phyloP scores from a whole-genome alignment of 2,113 vertebrate genomes.

The Conger conger region DNA sequence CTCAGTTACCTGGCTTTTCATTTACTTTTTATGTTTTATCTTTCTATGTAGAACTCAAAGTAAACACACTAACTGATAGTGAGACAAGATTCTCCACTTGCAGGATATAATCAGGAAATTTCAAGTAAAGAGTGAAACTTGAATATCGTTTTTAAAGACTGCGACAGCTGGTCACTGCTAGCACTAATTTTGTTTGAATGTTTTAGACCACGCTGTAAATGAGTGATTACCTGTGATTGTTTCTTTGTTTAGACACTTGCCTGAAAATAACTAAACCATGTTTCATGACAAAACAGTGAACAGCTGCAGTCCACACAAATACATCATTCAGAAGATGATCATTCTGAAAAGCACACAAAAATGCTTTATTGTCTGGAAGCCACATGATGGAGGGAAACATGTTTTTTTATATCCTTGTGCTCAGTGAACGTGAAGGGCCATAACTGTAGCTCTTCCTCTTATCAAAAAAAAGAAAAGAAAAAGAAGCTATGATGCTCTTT shows the following conservation, averaged over 20 bases:
- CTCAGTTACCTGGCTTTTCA: neutral
- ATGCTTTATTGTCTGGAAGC: neutral
- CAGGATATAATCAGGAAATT: too few species aligned
- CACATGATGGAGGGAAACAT: neutral
- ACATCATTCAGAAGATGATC: neutral
- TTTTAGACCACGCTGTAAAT: conserved; percentile 2
- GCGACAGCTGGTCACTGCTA: neutral
- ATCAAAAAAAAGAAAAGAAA: conserved; percentile 8
- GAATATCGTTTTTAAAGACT: too few species aligned
- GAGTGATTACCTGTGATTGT: neutral
- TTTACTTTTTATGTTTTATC: too few species aligned
- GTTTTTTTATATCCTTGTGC: neutral
- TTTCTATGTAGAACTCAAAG: too few species aligned
- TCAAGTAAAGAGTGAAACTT: too few species aligned
- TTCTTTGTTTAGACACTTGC: neutral
- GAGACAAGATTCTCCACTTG: too few species aligned
- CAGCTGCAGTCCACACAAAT: neutral
- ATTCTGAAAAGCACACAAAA: neutral
- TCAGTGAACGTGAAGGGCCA: neutral
- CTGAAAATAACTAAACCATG: neutral
- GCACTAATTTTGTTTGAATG: neutral
- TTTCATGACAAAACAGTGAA: neutral
- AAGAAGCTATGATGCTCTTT: conserved; percentile 13
- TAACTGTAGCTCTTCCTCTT: neutral
- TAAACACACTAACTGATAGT: too few species aligned